Evolutionary conservation across 2,797 vertebrate species (phyloP).

Genomic region (Hybognathus amarus): DNA sequence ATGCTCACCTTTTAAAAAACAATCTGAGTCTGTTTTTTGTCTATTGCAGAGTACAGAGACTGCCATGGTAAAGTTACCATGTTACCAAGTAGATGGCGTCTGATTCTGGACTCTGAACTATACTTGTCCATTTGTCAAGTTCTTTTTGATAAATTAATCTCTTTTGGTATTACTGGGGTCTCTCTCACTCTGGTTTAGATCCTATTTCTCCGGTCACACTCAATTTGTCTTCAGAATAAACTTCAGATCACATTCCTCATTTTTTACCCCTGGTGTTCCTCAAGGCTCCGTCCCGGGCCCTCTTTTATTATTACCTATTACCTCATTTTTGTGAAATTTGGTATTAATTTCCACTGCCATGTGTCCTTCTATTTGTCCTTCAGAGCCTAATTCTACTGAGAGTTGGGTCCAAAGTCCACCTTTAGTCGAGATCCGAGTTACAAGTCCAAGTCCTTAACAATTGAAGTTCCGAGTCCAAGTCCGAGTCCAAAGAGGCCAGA

Average conservation of each 20-base stretch:
- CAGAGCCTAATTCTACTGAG: not conserved
- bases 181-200: not conserved
- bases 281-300: not conserved
- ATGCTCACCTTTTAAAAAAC: not conserved
- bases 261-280: not conserved
- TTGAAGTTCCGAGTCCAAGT: too few species aligned
- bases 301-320: not conserved
- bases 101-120: not conserved
- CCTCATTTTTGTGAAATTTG: not conserved
- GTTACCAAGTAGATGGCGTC: too few species aligned
- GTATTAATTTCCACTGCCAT: not conserved
- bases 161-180: not conserved
- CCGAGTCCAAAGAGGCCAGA: too few species aligned
- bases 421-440: too few species aligned
- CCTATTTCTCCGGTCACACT: not conserved
- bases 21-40: not conserved
- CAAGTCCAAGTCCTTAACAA: too few species aligned
- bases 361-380: not conserved
- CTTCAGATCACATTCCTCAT: not conserved
- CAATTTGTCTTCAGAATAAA: not conserved
- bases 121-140: not conserved
- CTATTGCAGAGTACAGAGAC: not conserved
- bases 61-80: not conserved
- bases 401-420: too few species aligned
- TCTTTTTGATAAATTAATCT: not conserved